phyloP scores from a whole-genome alignment of 30 jellyfish, hydroid and myxozoan species.

The Mastigias papua region DNA sequence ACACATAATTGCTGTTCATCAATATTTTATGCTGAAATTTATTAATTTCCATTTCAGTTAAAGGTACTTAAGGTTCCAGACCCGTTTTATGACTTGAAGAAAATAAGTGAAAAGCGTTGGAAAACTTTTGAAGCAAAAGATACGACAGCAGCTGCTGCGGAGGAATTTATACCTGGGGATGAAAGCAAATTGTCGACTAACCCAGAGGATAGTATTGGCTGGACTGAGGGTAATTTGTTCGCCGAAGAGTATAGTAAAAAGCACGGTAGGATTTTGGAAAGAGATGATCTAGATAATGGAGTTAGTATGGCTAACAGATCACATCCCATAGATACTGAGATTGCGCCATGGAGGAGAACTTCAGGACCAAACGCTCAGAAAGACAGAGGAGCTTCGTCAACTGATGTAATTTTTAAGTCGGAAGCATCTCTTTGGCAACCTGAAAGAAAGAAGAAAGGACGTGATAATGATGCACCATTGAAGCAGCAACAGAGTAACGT shows the following conservation, averaged over 20 bases:
- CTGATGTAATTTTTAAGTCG: conserved; percentile 2
- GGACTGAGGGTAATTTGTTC: conserved; percentile 75
- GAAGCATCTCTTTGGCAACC: conserved; percentile 15
- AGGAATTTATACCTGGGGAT: not conserved
- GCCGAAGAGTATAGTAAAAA: conserved; percentile 43
- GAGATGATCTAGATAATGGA: conserved; percentile 24
- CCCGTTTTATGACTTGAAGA: conserved; percentile 32
- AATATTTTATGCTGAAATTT: too few species aligned
- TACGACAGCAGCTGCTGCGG: conserved; percentile 8
- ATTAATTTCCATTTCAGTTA: conserved; percentile 15
- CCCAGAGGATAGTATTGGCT: conserved; percentile 9
- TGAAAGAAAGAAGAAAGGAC: not conserved
- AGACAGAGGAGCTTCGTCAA: not conserved
- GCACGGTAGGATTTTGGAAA: conserved; percentile 67
- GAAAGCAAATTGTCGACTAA: not conserved
- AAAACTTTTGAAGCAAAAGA: conserved; percentile 41
- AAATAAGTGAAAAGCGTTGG: conserved; percentile 65
- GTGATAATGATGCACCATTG: not conserved
- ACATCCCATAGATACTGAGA: conserved; percentile 5
- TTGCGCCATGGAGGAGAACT: conserved; percentile 51
- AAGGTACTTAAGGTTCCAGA: conserved; percentile 42
- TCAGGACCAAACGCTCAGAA: not conserved
- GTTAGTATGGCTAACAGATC: not conserved
- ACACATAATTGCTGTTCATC: not conserved
- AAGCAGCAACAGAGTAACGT: not conserved